Base-by-base conservation (phyloP, 2,888 invertebrate genomes). In the Drosophila multiciliata region DNA sequence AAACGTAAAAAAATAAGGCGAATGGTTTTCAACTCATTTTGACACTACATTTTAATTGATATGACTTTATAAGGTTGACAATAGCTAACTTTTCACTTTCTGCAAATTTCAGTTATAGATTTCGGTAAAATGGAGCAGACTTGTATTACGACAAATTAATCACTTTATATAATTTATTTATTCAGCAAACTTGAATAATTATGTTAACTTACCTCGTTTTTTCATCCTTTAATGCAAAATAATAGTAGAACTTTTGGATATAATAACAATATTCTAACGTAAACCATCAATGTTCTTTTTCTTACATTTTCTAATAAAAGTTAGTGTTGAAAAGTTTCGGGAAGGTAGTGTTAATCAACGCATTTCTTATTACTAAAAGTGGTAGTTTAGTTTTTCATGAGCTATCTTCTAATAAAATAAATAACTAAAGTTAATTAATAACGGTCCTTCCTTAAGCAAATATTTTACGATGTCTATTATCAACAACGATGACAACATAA, bases 401-500 rank as follows among this genome's bases (percentile, higher is more conserved):
- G 71, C 57, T 66, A 73, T 62, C 17, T 32, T 52, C 36, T 20
- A 67, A 52, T 49, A 63, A 77, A 66, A 63, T 55, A 38, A 53
- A 62, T 52, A 61, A 54, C 17, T 40, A 23, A 29, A 52, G 29
- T 57, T 40, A 42, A 58, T 59, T 71, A 23, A 7, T 7, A 33
- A 29, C 17, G 38, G 2, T 32, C 17, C 1, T 12, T 11, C 11
- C n/a, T 1, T 9, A 50, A 23, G 8, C 23, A 32, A 3, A 53
- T 32, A 26, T 35, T 11, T 32, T 38, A 62, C 17, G 54, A 93
- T 93, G 93, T 93, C 93, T 15, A 73, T 94, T 80, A 94, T 94
- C 73, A 95, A 95, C 77, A 90, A 90, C 59, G 97, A 97, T 87
- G 97, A 97, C 89, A 97, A 95, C 92, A 98, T 98, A 92, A 98